Conservation (phyloP, 2,888 invertebrate genomes). For the Deilephila elpenor region DNA sequence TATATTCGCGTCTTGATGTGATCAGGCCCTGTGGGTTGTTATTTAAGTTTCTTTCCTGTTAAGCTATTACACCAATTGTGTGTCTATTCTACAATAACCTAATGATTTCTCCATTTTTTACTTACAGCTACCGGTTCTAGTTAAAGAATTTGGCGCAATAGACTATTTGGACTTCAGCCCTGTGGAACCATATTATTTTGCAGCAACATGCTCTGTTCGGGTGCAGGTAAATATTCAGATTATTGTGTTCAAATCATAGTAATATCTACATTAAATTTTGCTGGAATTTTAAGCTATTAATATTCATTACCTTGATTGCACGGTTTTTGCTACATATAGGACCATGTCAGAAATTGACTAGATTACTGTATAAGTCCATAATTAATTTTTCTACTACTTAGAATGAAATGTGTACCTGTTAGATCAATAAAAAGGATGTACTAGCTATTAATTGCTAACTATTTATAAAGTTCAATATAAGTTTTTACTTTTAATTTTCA, state of each 20-base stretch:
- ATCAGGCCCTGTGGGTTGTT: no score
- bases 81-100: background rate
- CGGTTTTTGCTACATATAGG: no score
- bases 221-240: slow-evolving; percentile 83
- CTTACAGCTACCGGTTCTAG: slow-evolving; percentile 90
- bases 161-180: slow-evolving; percentile 96
- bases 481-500: slow-evolving; percentile 57
- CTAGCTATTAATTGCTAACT: no score
- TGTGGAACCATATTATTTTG: slow-evolving; percentile 94
- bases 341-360: no score
- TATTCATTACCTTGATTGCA: no score
- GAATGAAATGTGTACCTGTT: no score
- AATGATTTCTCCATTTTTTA: slow-evolving; percentile 4
- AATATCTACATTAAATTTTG: background rate
- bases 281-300: background rate
- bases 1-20: no score
- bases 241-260: no score
- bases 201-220: slow-evolving; percentile 95
- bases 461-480: background rate
- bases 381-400: no score
- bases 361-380: no score
- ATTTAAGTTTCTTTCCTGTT: no score
- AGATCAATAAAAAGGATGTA: no score
- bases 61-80: background rate
- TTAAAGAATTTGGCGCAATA: slow-evolving; percentile 96